phyloP scores from a whole-genome alignment of 2,113 vertebrate genomes.

The Paradoxurus hermaphroditus region DNA sequence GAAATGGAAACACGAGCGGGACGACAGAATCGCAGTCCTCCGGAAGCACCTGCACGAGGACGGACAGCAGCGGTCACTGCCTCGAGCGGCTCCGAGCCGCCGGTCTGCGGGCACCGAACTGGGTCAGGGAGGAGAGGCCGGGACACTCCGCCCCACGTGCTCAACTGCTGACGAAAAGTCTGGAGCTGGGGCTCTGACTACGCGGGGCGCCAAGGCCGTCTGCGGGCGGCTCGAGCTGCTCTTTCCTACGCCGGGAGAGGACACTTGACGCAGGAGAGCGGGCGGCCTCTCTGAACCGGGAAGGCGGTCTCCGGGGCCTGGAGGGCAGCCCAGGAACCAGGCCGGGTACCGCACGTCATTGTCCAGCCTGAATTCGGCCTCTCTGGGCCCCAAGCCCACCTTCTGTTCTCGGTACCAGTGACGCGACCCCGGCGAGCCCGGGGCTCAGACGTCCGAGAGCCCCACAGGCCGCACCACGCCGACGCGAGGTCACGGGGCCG shows the following conservation, averaged over 20 bases:
- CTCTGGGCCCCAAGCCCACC: not conserved
- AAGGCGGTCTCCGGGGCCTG: fast-evolving
- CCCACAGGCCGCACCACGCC: not conserved
- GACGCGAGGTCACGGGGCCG: not conserved
- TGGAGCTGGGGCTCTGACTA: fast-evolving
- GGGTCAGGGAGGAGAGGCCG: not conserved
- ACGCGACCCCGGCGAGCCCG: not conserved
- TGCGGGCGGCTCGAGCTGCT: not conserved
- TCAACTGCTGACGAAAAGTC: not conserved
- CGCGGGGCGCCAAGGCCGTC: fast-evolving
- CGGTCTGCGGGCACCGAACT: no score
- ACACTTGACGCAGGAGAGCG: no score
- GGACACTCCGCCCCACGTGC: fast-evolving
- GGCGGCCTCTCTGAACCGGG: no score
- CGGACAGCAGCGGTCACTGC: fast-evolving
- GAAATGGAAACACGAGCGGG: not conserved
- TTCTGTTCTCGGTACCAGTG: not conserved
- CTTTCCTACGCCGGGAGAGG: not conserved
- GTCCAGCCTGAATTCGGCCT: not conserved
- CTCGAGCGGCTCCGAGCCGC: not conserved
- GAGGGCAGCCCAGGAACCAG: not conserved
- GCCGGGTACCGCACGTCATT: no score
- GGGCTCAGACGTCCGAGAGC: not conserved
- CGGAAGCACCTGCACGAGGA: fast-evolving
- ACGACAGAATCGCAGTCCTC: not conserved